Base-by-base conservation (phyloP, 2,797 vertebrate genomes). In the Gallinago stenura region DNA sequence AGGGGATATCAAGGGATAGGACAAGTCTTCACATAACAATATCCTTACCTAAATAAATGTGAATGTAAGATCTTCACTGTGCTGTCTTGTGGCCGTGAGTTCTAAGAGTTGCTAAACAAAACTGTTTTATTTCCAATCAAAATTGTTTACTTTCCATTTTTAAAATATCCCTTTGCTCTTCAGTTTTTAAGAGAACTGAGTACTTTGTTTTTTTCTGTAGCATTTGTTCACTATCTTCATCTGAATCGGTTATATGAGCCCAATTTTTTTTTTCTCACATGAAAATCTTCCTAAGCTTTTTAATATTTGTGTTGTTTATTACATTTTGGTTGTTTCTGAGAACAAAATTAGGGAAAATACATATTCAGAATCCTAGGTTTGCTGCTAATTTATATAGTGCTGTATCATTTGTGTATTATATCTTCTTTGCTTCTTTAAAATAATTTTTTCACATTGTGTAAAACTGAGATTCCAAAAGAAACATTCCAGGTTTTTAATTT, bases 301-400 rank as follows among this genome's bases (percentile, higher is more conserved):
- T 73, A 50, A 75, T 73, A 45, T 73, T 83, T 84, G 7, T 75
- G 20, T 78, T 88, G n/a, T 66, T 30, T 71, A 4, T 50, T 86
- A 69, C 46, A 50, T n/a, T 80, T 89, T 60, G 31, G 10, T 89
- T 85, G 12, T 76, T 93, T 90, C 37, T 93, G 65, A 66, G 72
- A 56, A 60, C 37, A 83, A 60, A 64, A 62, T 70, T 82, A 56
- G n/a, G 30, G 48, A 77, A 83, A 85, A 66, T 33, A 70, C 12
- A 17, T 37, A 31, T 22, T 48, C 15, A 64, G 46, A 20, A 57
- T 84, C 43, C 24, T 76, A 54, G 45, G 41, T 48, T 57, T 30
- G 28, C 37, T 73, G 20, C 54, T 92, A 31, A 45, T 45, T 70
- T 65, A 35, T 39, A 14, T 50, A 41, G 39, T 56, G 14, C 14